These are phyloP conservation scores for Oryzaephilus surinamensis DNA, from an alignment of 1,140 invertebrate genomes.

Conservation along the genomic window DNA sequence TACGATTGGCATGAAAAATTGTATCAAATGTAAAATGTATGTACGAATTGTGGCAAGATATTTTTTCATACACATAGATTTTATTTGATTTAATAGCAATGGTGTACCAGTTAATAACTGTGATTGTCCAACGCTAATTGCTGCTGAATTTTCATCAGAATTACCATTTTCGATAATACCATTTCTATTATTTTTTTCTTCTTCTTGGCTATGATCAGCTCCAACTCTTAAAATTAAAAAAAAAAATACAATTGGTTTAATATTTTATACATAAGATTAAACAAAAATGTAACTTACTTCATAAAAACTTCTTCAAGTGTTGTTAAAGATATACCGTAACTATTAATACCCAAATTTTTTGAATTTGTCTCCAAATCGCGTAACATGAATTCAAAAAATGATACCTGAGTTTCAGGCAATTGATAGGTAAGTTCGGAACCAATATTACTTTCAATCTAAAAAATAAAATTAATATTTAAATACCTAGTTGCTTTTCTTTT, in stretches of 20 bases:
- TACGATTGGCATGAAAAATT: conserved; percentile 46
- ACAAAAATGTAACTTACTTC: conserved; percentile 50
- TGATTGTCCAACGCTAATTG: conserved; percentile 4
- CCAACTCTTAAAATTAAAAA: conserved; percentile 35
- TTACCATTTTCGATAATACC: conserved; percentile 1
- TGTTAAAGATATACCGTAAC: conserved; percentile 59
- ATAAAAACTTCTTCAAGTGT: conserved; percentile 87
- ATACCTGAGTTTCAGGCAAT: conserved; percentile 23
- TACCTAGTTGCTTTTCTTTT: background rate
- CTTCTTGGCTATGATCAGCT: conserved; percentile 28
- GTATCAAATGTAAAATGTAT: conserved; percentile 43
- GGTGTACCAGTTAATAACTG: conserved; percentile 29
- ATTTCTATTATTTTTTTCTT: conserved; percentile 5
- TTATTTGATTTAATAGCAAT: conserved; percentile 44
- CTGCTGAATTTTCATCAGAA: background rate
- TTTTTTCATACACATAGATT: conserved; percentile 50
- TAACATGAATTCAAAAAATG: conserved; percentile 51
- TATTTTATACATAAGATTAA: conserved; percentile 5
- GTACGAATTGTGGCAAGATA: conserved; percentile 42
- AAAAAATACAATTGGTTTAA: background rate
- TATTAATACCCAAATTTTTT: conserved; percentile 50
- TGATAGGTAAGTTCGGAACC: conserved; percentile 22
- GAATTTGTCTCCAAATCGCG: conserved; percentile 55
- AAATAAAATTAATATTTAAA: background rate
- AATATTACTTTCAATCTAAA: conserved; percentile 18